A percentile compares a stretch with the other conserved stretches of the same genome.
phyloP scores from a whole-genome alignment of 2,888 invertebrate genomes.

The Melikaiella ostensackeni region DNA sequence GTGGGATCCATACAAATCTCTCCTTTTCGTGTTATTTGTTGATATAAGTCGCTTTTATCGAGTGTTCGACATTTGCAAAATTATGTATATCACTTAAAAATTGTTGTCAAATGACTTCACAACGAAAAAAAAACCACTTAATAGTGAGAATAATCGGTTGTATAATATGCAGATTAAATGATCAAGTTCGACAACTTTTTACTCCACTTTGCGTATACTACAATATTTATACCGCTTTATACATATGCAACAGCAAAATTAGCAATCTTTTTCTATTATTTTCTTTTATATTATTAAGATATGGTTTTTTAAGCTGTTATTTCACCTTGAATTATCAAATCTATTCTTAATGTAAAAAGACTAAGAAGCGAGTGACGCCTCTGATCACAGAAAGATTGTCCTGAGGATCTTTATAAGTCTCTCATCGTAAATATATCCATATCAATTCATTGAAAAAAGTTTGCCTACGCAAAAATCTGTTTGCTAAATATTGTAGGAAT shows the following conservation, averaged over 20 bases:
- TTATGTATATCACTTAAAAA: too few relatives aligned
- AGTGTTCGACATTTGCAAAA: too few relatives aligned
- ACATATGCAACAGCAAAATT: not conserved
- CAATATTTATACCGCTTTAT: not conserved
- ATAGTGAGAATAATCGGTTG: not conserved
- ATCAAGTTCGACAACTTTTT: not conserved
- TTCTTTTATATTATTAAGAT: not conserved
- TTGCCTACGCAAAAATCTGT: not conserved
- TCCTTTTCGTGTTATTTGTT: too few relatives aligned
- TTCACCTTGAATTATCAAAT: not conserved
- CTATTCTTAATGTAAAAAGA: not conserved
- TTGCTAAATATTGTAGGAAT: not conserved
- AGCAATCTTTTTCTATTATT: not conserved
- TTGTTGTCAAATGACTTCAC: too few relatives aligned
- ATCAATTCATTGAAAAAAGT: not conserved
- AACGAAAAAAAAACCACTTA: too few relatives aligned
- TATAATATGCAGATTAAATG: not conserved
- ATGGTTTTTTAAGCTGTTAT: not conserved
- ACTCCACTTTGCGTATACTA: not conserved
- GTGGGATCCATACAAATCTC: too few relatives aligned
- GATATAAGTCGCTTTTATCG: too few relatives aligned
- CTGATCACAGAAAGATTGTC: not conserved
- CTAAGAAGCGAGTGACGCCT: not conserved
- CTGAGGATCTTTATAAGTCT: not conserved
- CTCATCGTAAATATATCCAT: not conserved